Evolutionary conservation across 2,797 vertebrate species (phyloP).

Genomic region (Cyprinodon diabolis): DNA sequence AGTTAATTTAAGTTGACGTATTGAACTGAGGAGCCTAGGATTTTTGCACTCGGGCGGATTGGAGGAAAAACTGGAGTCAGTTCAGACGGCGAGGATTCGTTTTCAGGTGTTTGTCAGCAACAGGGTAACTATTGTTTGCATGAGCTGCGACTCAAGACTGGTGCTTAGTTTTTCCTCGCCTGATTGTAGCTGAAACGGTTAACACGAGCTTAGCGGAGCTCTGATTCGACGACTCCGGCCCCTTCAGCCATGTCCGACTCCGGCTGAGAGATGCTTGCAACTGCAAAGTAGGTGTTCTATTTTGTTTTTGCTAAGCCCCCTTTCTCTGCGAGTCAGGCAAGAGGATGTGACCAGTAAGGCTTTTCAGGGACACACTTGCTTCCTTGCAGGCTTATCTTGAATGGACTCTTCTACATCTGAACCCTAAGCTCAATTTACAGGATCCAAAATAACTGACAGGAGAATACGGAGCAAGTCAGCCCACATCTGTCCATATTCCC

Average conservation of each 20-base stretch:
- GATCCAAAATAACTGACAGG: slow-evolving; percentile 53
- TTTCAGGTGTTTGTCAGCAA: slow-evolving; percentile 1
- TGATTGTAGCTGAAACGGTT: slow-evolving; percentile 63
- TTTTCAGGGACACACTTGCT: slow-evolving; percentile 60
- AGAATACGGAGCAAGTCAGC: slow-evolving; percentile 23
- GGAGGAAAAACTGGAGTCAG: slow-evolving; percentile 15
- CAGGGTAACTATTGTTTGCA: slow-evolving; percentile 13
- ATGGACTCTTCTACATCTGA: slow-evolving; percentile 47
- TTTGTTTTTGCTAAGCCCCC: slow-evolving; percentile 25
- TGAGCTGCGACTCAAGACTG: slow-evolving; percentile 35
- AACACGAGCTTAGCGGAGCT: background rate
- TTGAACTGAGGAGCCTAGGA: slow-evolving; percentile 77
- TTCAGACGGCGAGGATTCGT: slow-evolving; percentile 11
- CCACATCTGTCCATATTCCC: slow-evolving; percentile 41
- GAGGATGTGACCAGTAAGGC: slow-evolving; percentile 37
- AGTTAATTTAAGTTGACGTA: slow-evolving; percentile 66
- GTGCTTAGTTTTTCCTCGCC: slow-evolving; percentile 57
- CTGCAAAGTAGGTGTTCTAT: slow-evolving; percentile 38
- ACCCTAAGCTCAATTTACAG: slow-evolving; percentile 51
- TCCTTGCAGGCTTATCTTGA: slow-evolving; percentile 44
- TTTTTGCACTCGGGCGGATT: slow-evolving; percentile 81
- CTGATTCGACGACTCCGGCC: slow-evolving; percentile 13
- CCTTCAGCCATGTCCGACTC: slow-evolving; percentile 10
- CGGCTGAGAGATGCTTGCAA: slow-evolving; percentile 31
- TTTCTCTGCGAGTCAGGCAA: slow-evolving; percentile 34